Evolutionary conservation across 2,797 vertebrate species (phyloP), one percentile per base, ranked within the genome.

Genomic region (Orientallactaga sibirica): DNA sequence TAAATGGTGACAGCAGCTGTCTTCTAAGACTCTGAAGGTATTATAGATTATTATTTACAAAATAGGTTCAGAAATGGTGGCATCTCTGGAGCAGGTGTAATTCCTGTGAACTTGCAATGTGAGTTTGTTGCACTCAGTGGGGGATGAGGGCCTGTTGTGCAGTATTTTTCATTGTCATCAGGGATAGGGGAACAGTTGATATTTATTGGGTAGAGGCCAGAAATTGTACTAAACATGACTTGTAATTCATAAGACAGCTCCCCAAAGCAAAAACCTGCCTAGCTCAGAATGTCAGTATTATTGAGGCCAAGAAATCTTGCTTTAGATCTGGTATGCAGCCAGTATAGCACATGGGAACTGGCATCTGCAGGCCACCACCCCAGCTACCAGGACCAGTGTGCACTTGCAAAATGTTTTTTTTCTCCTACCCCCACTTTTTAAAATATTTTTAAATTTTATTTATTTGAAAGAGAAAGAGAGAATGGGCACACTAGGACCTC

Each of bases 321-420:
- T 70, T 6, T 83, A 12, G 29, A 77, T 41, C 20, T 86, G 48
- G 20, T 19, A 15, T 67, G 27, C 29, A 74, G 33, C 27, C 68
- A 43, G 0, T 18, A 4, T 0, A 52, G 58, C 33, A 16, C 29
- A 0, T 20, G 33, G 61, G 92, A 29, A 76, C 37, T 83, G 41
- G 5, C 64, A 29, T 73, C 58, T 52, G 33, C 75, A 43, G 55
- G 83, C 37, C 73, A 80, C 48, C 62, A 43, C 27, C 73, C 86
- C 29, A 76, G 83, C 41, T 83, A 19, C 37, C 33, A 61, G n/a
- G 20, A 80, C 67, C 55, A 70, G 12, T 64, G 61, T 85, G 33
- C 27, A 33, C 82, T 92, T 80, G 91, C 83, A 61, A 83, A 77
- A 41, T 90, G 29, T 22, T 27, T n/a, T 64, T 70, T 80, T 10